Evolutionary conservation across 2,113 vertebrate genomes (phyloP).

Genomic region (Gobio gobio): DNA sequence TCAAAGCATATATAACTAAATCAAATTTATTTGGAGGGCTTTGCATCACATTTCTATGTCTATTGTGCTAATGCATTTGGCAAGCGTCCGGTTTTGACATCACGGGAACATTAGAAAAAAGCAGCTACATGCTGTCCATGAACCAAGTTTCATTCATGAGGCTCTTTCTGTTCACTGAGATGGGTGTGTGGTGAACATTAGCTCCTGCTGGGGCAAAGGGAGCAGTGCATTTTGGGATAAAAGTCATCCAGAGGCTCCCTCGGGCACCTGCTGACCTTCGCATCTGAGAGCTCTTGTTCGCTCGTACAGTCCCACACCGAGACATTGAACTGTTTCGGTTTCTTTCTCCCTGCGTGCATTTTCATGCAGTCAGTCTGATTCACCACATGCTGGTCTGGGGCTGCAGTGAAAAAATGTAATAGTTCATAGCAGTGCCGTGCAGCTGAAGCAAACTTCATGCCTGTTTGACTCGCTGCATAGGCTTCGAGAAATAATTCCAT

Average conservation of each 20-base stretch:
- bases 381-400: neutral
- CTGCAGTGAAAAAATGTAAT: neutral
- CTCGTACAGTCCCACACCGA: constrained; percentile 27
- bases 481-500: neutral
- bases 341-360: constrained; percentile 6
- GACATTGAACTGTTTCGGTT: constrained; percentile 14
- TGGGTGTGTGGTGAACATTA: constrained; percentile 18
- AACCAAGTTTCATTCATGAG: constrained; percentile 1
- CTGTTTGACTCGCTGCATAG: neutral
- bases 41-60: neutral
- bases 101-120: neutral
- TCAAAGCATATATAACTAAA: constrained; percentile 1
- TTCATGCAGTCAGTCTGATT: neutral
- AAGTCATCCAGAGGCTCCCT: constrained; percentile 39
- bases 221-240: constrained; percentile 43
- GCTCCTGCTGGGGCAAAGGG: constrained; percentile 3
- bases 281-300: constrained; percentile 7
- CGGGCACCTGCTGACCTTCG: constrained; percentile 64
- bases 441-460: neutral
- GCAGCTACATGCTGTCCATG: neutral
- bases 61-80: neutral
- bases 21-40: constrained; percentile 1
- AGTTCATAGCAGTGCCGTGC: neutral
- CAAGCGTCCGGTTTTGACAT: neutral
- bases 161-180: constrained; percentile 17